Percentiles rank a stretch among this genome's conserved stretches.
Evolutionary conservation across 2,797 vertebrate genomes (phyloP).

Genomic region (Antennarius maculatus): DNA sequence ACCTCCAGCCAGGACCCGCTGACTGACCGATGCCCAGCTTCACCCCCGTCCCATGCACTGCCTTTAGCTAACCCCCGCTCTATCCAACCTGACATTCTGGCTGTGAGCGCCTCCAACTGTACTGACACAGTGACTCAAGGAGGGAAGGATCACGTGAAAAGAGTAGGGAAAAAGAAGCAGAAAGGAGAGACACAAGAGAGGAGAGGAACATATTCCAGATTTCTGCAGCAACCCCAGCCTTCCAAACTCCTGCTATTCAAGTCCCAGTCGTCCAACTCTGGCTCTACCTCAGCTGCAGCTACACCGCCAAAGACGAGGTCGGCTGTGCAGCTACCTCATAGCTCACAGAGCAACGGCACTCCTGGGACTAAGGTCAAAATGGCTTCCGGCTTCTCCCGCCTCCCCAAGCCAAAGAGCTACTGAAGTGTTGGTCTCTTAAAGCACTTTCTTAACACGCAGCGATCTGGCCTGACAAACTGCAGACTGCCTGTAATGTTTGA

Average conservation of each 20-base stretch:
- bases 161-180: constrained; percentile 1
- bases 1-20: constrained; percentile 79
- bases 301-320: constrained; percentile 3
- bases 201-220: constrained; percentile 9
- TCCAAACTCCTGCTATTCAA: constrained; percentile 64
- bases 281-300: neutral
- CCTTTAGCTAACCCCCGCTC: constrained; percentile 5
- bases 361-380: constrained; percentile 27
- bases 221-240: constrained; percentile 45
- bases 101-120: neutral
- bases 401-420: constrained; percentile 92
- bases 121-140: neutral
- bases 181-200: constrained; percentile 5
- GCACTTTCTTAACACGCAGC: constrained; percentile 13
- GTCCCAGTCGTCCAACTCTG: constrained; percentile 27
- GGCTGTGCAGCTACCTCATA: constrained; percentile 15
- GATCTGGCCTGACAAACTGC: neutral
- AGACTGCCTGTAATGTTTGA: neutral
- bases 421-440: constrained; percentile 45
- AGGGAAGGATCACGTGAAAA: constrained; percentile 2
- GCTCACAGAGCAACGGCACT: constrained; percentile 16
- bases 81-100: neutral
- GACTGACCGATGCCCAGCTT: constrained; percentile 12
- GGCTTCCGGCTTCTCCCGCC: constrained; percentile 79
- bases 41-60: neutral